Evolutionary conservation across 2,888 invertebrate species (phyloP), one percentile per base, ranked within the genome.

Genomic region (Thera britannica): DNA sequence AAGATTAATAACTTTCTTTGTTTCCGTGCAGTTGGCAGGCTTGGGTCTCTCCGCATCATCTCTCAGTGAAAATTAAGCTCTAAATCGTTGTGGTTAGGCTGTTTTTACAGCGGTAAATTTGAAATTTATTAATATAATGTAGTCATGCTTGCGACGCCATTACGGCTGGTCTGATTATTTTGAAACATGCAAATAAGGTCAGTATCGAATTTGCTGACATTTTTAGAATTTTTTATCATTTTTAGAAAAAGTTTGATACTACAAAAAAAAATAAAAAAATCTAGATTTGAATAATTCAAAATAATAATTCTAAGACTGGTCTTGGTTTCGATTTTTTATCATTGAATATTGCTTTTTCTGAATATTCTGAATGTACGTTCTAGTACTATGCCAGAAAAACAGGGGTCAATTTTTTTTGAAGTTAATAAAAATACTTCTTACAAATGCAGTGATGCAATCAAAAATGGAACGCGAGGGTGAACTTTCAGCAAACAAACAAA

Each of bases 1-100:
- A 90, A 89, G 90, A 90, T 92, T 92, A 92, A 92, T 92, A 92
- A 90, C 89, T 90, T 90, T 88, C 92, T 90, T 91, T 92, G 90
- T 92, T 89, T 85, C 83, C 79, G 77, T 80, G 77, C 78, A 79
- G 79, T 81, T 81, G 79, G 79, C 65, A 62, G 64, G 58, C 58
- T 49, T 58, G 65, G 41, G 46, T 68, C 65, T 65, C 56, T 51
- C 52, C 41, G 62, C 34, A 65, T 65, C 61, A n/a, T 12, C 9
- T 58, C 46, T 58, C 55, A 55, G 49, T 62, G 62, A 58, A 62
- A 68, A 68, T 38, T 58, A 58, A 62, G 35, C 58, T 41, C 49
- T 68, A 68, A 41, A 12, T 12, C 12, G 23, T 4, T 54, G 23
- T 6, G 0, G 54, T 67, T 35, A 61, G 52, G 48, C 38, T 23